Evolutionary conservation across 1,140 invertebrate species (phyloP), one percentile per base, ranked within the genome.

Genomic region (Ruditapes philippinarum): DNA sequence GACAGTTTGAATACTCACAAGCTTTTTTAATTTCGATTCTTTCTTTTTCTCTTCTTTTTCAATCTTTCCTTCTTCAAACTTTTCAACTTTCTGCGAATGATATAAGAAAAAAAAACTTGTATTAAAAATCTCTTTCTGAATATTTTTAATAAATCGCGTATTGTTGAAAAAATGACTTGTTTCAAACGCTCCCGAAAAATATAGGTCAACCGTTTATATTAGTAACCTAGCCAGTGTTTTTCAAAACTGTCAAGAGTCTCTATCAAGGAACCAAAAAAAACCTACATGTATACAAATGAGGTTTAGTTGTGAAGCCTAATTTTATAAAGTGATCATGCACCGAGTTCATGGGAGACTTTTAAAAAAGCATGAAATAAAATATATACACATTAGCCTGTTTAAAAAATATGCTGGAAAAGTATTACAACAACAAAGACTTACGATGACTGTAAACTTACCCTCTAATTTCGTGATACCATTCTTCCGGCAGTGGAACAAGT

Each of bases 401-500:
- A 70, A 7, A 1, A n/a, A 70, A 36, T 28, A 38, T 38, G 28
- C 25, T 65, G 11, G 7, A 54, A 4, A 14, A 22, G 12, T 11
- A n/a, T 62, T 49, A 76, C 73, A 76, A 76, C 40, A 76, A 28
- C 40, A 31, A 49, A 4, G 19, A 25, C 25, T 9, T 1, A 28
- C 42, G 12, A 25, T 2, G 36, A 49, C 28, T 33, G 14, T 51
- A 28, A 36, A 91, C 91, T 91, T 92, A 95, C 95, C 95, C 89
- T 92, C 94, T 54, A 95, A 65, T 89, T 94, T 94, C 60, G 93
- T 95, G 11, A 96, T 91, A n/a, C 96, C 95, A 92, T 95, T 94
- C 73, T 94, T 94, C 68, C 95, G 91, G 68, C 94, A 94, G 79
- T 93, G 97, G 92, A 97, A 97, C 54, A 99, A 96, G 96, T 99